These are phyloP conservation scores for Rallus crepitans DNA, from an alignment of 2,797 vertebrate species.

Conservation along the genomic window DNA sequence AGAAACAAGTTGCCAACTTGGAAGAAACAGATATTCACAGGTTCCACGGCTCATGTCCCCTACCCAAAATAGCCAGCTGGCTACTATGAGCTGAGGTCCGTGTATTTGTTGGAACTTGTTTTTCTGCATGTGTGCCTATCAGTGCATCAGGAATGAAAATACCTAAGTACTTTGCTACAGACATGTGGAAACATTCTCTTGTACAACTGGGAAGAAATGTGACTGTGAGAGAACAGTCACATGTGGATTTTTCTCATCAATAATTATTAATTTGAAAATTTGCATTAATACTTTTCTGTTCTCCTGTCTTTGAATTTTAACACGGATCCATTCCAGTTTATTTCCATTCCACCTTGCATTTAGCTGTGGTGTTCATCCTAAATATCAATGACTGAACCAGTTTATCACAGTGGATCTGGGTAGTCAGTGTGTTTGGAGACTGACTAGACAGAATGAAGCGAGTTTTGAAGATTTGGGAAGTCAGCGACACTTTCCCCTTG, in stretches of 20 bases:
- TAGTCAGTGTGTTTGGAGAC: not conserved
- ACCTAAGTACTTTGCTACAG: not conserved
- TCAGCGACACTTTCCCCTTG: not conserved
- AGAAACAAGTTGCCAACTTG: not conserved
- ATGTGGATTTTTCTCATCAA: not conserved
- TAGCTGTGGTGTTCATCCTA: not conserved
- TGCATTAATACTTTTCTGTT: not conserved
- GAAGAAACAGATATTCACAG: not conserved
- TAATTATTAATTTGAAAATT: not conserved
- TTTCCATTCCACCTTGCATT: not conserved
- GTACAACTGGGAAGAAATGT: not conserved
- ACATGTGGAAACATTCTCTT: not conserved
- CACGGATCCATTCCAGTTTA: not conserved
- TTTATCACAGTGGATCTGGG: not conserved
- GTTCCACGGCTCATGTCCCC: not conserved
- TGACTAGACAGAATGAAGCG: not conserved
- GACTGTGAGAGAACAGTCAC: not conserved
- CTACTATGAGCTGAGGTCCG: not conserved
- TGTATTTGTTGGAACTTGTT: not conserved
- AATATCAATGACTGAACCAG: not conserved
- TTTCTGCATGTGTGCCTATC: not conserved
- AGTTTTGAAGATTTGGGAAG: not conserved
- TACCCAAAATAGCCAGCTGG: not conserved
- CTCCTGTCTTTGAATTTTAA: not conserved
- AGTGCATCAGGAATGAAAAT: not conserved